Evolutionary conservation across 2,888 invertebrate genomes (phyloP).

Genomic region (Deilephila elpenor): DNA sequence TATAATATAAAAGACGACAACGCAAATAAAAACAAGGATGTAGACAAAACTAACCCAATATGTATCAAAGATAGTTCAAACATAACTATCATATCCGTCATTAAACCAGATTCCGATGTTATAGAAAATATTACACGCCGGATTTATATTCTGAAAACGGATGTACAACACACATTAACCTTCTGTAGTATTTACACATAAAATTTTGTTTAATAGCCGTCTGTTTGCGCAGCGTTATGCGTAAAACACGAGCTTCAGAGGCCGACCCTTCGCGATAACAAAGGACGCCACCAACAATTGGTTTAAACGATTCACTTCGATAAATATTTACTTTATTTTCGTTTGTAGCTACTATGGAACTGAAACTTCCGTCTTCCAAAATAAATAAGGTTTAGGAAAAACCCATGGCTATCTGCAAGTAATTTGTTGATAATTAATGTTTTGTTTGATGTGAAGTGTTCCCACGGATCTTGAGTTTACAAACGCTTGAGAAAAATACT

Average conservation of each 20-base stretch:
- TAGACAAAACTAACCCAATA: neutral
- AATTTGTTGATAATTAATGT: too few species aligned
- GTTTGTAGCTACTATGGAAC: neutral
- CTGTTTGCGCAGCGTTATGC: conserved; percentile 4
- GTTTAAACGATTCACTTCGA: neutral
- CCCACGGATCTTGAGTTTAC: too few species aligned
- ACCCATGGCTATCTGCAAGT: too few species aligned
- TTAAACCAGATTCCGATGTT: neutral
- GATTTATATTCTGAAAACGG: neutral
- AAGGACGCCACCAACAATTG: conserved; percentile 1
- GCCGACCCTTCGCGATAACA: conserved; percentile 19
- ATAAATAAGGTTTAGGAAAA: neutral
- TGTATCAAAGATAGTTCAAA: neutral
- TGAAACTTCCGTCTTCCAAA: neutral
- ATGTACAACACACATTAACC: conserved; percentile 15
- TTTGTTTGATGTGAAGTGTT: too few species aligned
- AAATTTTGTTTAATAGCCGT: conserved; percentile 24
- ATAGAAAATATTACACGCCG: neutral
- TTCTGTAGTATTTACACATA: conserved; percentile 9
- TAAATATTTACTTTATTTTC: neutral
- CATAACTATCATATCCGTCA: neutral
- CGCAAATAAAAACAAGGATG: neutral
- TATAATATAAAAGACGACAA: too few species aligned
- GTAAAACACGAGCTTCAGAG: conserved; percentile 7
- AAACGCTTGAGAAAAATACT: too few species aligned